Evolutionary conservation across 2,888 invertebrate species (phyloP).

Genomic region (Nineta flava): DNA sequence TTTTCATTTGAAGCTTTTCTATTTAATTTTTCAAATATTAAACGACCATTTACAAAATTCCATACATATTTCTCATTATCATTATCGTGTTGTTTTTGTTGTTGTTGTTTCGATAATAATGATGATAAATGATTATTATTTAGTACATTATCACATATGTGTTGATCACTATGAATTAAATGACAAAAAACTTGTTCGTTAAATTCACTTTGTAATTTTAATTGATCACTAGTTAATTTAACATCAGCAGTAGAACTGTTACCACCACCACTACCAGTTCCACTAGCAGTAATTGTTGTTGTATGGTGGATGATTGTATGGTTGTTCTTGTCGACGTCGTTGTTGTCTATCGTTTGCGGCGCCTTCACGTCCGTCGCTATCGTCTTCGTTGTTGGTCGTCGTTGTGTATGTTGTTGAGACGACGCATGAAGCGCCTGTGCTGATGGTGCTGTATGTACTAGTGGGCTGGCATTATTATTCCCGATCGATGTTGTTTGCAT

Average conservation of each 20-base stretch:
- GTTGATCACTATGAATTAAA: no score
- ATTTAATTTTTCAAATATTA: conserved; percentile 5
- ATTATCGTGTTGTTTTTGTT: not conserved
- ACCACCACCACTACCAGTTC: no score
- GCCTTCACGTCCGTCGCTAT: not conserved
- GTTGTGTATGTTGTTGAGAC: not conserved
- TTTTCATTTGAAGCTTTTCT: conserved; percentile 1
- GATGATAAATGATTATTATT: no score
- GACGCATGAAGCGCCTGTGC: conserved; percentile 1
- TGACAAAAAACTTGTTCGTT: no score
- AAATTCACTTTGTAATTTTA: no score
- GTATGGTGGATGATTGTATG: no score
- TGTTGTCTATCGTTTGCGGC: not conserved
- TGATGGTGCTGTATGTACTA: not conserved
- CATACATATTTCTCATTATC: conserved; percentile 5
- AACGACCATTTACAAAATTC: conserved; percentile 3
- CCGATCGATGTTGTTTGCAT: conserved; percentile 2
- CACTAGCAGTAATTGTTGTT: no score
- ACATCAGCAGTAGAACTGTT: no score
- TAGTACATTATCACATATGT: no score
- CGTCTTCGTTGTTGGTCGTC: no score
- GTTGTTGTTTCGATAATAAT: not conserved
- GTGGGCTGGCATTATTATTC: not conserved
- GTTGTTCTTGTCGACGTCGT: not conserved
- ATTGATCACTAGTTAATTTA: no score